Evolutionary conservation across 2,113 vertebrate genomes (phyloP).

Genomic region (Dasyornis broadbenti): DNA sequence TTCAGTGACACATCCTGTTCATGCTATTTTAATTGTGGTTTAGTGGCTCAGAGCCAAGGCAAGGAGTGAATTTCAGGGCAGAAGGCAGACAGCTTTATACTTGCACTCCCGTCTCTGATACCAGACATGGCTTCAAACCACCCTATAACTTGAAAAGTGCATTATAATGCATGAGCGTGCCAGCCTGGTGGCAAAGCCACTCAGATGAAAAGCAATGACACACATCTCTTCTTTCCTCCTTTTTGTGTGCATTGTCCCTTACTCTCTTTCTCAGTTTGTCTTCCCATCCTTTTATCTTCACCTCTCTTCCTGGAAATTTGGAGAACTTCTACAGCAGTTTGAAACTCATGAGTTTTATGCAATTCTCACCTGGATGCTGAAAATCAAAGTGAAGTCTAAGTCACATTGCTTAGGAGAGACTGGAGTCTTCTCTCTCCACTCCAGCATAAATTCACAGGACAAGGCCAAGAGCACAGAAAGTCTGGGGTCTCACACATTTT

Average conservation of each 20-base stretch:
- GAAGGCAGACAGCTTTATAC: neutral
- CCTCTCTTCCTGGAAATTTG: neutral
- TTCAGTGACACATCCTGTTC: neutral
- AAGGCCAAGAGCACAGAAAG: neutral
- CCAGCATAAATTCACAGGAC: neutral
- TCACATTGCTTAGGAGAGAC: neutral
- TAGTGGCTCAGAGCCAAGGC: constrained; percentile 1
- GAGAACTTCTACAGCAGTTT: neutral
- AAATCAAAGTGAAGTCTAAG: neutral
- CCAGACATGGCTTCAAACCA: neutral
- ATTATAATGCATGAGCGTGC: neutral
- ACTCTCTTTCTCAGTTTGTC: neutral
- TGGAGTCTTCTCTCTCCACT: neutral
- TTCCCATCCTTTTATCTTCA: neutral
- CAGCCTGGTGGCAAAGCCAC: neutral
- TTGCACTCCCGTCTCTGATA: neutral
- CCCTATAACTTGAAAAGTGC: neutral
- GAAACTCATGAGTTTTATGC: neutral
- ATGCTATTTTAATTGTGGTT: constrained; percentile 41
- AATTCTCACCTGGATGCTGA: neutral
- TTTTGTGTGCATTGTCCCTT: neutral
- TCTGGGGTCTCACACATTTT: neutral
- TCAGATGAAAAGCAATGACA: neutral
- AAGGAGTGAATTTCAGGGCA: constrained; percentile 22
- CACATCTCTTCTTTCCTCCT: neutral